Percentiles rank a stretch among this genome's conserved stretches.
These are phyloP conservation scores for Rousettus leschenaultii DNA, from an alignment of 2,113 vertebrate genomes.

Conservation along the genomic window DNA sequence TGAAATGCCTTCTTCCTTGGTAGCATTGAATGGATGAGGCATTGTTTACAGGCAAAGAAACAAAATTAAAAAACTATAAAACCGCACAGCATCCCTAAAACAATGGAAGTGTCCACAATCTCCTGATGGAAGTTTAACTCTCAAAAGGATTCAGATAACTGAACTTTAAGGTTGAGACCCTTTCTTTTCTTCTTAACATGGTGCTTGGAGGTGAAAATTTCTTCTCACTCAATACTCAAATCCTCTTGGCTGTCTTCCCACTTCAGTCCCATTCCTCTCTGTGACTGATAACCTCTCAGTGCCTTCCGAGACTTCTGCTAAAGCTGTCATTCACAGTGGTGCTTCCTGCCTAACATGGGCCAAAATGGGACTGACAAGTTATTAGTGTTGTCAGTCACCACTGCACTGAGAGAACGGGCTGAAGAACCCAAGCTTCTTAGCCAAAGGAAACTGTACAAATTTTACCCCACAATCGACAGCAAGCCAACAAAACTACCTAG, in stretches of 20 bases:
- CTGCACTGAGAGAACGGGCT: background rate
- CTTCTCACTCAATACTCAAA: background rate
- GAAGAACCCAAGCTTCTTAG: background rate
- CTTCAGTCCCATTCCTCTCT: background rate
- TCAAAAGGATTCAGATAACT: background rate
- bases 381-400: background rate
- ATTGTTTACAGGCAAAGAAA: background rate
- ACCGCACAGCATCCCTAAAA: background rate
- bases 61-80: background rate
- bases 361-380: background rate
- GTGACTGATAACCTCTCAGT: background rate
- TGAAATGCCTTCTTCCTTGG: background rate
- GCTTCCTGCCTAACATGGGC: background rate
- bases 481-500: background rate
- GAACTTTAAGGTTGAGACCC: background rate
- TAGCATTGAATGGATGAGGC: background rate
- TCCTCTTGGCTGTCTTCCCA: background rate
- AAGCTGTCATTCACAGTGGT: background rate
- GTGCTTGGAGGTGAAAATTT: constrained; percentile 28
- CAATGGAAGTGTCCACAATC: background rate
- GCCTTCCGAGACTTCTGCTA: background rate
- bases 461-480: background rate
- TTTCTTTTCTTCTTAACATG: background rate
- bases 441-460: background rate
- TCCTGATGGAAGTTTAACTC: background rate